phyloP scores from a whole-genome alignment of 2,113 vertebrate species.

The Verasper variegatus region DNA sequence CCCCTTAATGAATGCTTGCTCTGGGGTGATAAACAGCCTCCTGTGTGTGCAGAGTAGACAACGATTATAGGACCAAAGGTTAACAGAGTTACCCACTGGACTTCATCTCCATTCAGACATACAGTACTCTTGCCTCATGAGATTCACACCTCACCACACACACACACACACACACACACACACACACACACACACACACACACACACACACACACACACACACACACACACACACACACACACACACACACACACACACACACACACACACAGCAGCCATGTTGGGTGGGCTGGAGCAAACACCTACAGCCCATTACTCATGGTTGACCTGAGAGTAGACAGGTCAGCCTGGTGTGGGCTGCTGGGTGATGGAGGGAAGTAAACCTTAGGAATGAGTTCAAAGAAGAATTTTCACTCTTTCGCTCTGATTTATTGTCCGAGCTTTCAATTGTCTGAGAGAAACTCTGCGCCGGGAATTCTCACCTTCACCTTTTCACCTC shows the following conservation, averaged over 20 bases:
- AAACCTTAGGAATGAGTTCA: slow-evolving; percentile 10
- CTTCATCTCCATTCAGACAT: slow-evolving; percentile 59
- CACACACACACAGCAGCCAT: slow-evolving; percentile 16
- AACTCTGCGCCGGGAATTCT: background rate
- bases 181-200: background rate
- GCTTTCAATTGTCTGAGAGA: slow-evolving; percentile 18
- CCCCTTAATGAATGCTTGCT: slow-evolving; percentile 18
- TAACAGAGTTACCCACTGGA: slow-evolving; percentile 61
- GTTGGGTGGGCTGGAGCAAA: slow-evolving; percentile 59
- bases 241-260: slow-evolving; percentile 27
- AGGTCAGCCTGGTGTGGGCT: slow-evolving; percentile 47
- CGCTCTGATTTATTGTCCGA: slow-evolving; percentile 42
- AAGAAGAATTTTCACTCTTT: slow-evolving; percentile 14
- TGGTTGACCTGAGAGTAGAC: slow-evolving; percentile 60
- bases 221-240: slow-evolving; percentile 30
- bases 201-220: slow-evolving; percentile 7
- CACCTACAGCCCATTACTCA: slow-evolving; percentile 68
- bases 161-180: slow-evolving; percentile 11
- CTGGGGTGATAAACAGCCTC: slow-evolving; percentile 51
- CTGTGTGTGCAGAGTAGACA: slow-evolving; percentile 1
- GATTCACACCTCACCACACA: slow-evolving; percentile 8
- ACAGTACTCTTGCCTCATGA: slow-evolving; percentile 11
- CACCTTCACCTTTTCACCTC: slow-evolving; percentile 47
- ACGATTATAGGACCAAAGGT: slow-evolving; percentile 62
- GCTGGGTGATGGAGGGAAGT: slow-evolving; percentile 21